A percentile compares a stretch with the other conserved stretches of the same genome.
These are phyloP conservation scores for Stegostoma tigrinum DNA, from an alignment of 2,113 vertebrate genomes.

Conservation along the genomic window DNA sequence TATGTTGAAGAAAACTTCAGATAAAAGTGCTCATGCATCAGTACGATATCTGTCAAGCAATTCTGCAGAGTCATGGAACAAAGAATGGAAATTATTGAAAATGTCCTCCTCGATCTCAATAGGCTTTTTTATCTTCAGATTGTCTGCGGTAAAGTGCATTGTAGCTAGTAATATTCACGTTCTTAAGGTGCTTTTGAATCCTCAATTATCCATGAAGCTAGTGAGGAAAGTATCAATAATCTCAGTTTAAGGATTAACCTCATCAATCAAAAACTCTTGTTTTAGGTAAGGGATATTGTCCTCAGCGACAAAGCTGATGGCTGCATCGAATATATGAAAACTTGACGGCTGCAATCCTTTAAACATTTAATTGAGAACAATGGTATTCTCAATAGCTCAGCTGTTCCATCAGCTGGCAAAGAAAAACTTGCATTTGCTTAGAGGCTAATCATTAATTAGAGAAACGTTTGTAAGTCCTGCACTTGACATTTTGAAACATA, in stretches of 20 bases:
- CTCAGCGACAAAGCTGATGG: neutral
- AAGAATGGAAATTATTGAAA: neutral
- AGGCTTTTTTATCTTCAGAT: slow-evolving; percentile 4
- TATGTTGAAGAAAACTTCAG: neutral
- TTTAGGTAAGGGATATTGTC: neutral
- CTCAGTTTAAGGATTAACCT: neutral
- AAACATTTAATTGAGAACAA: neutral
- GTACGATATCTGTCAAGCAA: slow-evolving; percentile 11
- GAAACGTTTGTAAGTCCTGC: neutral
- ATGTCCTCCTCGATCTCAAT: slow-evolving; percentile 2
- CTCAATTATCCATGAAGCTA: neutral
- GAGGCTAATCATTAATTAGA: neutral
- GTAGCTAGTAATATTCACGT: neutral
- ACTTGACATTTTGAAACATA: neutral
- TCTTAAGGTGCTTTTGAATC: neutral
- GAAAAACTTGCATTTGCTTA: neutral
- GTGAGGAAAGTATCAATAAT: too few relatives aligned
- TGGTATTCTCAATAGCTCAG: neutral
- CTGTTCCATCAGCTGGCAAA: neutral
- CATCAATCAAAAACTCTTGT: neutral
- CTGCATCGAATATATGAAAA: neutral
- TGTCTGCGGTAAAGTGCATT: neutral
- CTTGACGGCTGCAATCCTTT: neutral
- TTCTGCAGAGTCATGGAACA: neutral
- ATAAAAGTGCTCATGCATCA: neutral